Conservation (phyloP, 2,797 vertebrate species). For the Acipenser ruthenus region DNA sequence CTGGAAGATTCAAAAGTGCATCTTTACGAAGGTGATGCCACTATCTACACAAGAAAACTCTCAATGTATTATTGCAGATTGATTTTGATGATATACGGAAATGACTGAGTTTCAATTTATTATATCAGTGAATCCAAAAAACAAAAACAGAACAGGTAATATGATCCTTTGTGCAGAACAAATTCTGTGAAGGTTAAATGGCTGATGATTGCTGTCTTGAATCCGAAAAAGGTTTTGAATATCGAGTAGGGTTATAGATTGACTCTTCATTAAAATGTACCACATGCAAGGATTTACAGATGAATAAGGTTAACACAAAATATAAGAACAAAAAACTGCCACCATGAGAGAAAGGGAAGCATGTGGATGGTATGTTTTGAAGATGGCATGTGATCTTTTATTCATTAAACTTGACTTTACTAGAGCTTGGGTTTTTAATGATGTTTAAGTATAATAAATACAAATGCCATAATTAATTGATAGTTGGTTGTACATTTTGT, state of each 20-base stretch:
- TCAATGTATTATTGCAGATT: too few relatives aligned
- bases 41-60: too few relatives aligned
- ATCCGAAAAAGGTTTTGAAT: neutral
- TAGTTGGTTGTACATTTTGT: too few relatives aligned
- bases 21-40: too few relatives aligned
- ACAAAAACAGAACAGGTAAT: neutral
- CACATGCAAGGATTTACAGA: neutral
- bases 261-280: neutral
- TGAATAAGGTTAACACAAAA: neutral
- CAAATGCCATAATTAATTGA: too few relatives aligned
- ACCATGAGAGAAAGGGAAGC: neutral
- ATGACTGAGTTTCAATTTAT: conserved; percentile 3
- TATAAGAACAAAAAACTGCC: neutral
- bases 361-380: too few relatives aligned
- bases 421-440: too few relatives aligned
- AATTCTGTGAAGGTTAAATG: conserved; percentile 4
- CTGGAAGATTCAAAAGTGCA: too few relatives aligned
- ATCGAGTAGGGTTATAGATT: neutral
- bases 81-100: neutral
- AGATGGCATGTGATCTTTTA: too few relatives aligned
- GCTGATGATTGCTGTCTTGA: neutral
- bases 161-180: neutral
- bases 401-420: too few relatives aligned
- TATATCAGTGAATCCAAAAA: neutral
- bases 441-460: too few relatives aligned